These are phyloP conservation scores for Halcyon malimbica DNA, from an alignment of 2,113 vertebrate genomes.

Conservation along the genomic window DNA sequence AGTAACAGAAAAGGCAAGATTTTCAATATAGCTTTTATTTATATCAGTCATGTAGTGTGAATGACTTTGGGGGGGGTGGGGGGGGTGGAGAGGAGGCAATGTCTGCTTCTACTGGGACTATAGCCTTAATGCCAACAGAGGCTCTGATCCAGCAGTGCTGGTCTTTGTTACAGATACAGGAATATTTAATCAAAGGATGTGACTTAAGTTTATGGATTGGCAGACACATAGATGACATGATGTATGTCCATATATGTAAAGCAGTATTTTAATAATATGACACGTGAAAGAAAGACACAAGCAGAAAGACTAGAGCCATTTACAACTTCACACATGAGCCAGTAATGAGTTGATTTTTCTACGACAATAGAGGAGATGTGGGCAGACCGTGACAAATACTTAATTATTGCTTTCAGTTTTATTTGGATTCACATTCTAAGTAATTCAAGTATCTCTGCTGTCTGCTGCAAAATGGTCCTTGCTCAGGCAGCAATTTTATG, in stretches of 20 bases:
- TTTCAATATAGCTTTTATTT: background rate
- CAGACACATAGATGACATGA: background rate
- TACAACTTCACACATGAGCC: background rate
- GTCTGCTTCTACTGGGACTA: background rate
- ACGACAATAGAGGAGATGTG: background rate
- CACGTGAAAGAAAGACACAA: background rate
- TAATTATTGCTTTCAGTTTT: background rate
- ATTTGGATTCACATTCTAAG: background rate
- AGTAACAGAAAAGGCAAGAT: constrained; percentile 80
- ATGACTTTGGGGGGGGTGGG: accelerated
- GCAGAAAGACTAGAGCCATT: background rate
- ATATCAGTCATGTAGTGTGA: background rate
- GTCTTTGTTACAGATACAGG: background rate
- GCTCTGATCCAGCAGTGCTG: background rate
- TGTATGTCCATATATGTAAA: background rate
- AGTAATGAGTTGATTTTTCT: background rate
- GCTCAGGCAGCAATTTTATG: background rate
- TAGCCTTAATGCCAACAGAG: background rate
- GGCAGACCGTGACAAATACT: background rate
- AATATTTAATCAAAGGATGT: background rate
- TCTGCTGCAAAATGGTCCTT: background rate
- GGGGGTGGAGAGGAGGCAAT: accelerated
- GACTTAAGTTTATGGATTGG: background rate
- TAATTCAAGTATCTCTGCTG: background rate
- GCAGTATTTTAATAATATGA: background rate